These are phyloP conservation scores for Epistrophe grossulariae DNA, from an alignment of 2,888 invertebrate species.

Conservation along the genomic window DNA sequence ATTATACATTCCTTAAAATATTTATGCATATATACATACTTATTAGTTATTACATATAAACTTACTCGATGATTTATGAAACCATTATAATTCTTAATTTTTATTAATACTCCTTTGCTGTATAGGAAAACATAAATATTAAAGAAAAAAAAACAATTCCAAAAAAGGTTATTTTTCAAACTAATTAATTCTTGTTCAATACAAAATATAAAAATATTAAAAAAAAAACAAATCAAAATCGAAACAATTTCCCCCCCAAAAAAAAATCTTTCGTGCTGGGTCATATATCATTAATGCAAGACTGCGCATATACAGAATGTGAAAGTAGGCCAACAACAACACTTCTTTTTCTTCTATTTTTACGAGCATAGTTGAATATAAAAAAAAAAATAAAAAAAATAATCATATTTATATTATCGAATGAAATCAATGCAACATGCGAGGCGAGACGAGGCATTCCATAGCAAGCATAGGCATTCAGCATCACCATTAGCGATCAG, in stretches of 20 bases:
- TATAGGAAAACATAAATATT: not conserved
- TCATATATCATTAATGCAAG: constrained; percentile 70
- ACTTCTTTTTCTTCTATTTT: constrained; percentile 53
- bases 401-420: constrained; percentile 41
- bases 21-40: too few species aligned
- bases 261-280: constrained; percentile 43
- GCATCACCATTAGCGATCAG: not conserved
- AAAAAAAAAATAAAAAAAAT: not conserved
- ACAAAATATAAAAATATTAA: not conserved
- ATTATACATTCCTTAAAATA: not conserved
- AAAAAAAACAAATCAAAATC: constrained; percentile 23
- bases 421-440: constrained; percentile 63
- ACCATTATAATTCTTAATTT: constrained; percentile 42
- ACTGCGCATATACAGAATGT: constrained; percentile 41
- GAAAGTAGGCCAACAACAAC: constrained; percentile 68
- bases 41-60: not conserved
- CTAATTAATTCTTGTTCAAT: constrained; percentile 58
- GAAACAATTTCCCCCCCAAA: constrained; percentile 46
- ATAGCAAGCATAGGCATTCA: not conserved
- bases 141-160: constrained; percentile 22
- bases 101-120: constrained; percentile 51
- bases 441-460: constrained; percentile 7
- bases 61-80: constrained; percentile 13
- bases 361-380: constrained; percentile 13
- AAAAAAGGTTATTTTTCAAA: constrained; percentile 37